Base-by-base conservation (phyloP, 2,888 invertebrate species). In the Nyleta sp. region DNA sequence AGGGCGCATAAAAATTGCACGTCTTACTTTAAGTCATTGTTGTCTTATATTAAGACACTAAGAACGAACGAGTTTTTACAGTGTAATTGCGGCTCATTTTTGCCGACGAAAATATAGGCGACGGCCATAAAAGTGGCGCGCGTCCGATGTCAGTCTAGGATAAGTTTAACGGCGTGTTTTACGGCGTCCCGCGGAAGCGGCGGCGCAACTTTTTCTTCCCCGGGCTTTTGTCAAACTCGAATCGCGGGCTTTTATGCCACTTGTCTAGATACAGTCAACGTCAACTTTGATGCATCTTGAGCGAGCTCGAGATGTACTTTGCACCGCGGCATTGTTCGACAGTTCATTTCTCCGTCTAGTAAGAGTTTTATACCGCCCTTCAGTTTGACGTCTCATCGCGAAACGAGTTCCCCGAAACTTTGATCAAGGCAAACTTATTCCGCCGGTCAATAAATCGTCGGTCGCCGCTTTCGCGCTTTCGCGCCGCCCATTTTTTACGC, bases 331-430 rank as follows among this genome's bases (percentile, higher is more conserved):
- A 53, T 53, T 60, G 59, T 68, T 74, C 60, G 60, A 52, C 74
- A 53, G 38, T 62, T 71, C 62, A 53, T 46, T 71, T 44, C 35
- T 46, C 62, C 62, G 50, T 70, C 70, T 42, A 52, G 52, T 52
- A 60, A 31, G 50, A 57, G 50, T 73, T 73, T 73, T 73, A 73
- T 73, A 57, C 31, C 40, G 46, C 18, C 46, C 17, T 73, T 64
- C 73, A 64, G 55, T 57, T 50, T 65, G 48, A 65, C 48, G 71
- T 50, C 60, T 73, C 64, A 46, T 55, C 62, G 55, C 62, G n/a
- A 72, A 72, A 72, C 72, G 62, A 72, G 71, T 71, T 71, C 31
- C 5, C 20, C 59, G 22, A 64, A 71, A 62, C 64, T 72, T 72
- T 64, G 55, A 62, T 64, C 44, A 72, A 62, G 38, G 64, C 38